Conservation (phyloP, 1,140 invertebrate species). For the Papilio glaucus region DNA sequence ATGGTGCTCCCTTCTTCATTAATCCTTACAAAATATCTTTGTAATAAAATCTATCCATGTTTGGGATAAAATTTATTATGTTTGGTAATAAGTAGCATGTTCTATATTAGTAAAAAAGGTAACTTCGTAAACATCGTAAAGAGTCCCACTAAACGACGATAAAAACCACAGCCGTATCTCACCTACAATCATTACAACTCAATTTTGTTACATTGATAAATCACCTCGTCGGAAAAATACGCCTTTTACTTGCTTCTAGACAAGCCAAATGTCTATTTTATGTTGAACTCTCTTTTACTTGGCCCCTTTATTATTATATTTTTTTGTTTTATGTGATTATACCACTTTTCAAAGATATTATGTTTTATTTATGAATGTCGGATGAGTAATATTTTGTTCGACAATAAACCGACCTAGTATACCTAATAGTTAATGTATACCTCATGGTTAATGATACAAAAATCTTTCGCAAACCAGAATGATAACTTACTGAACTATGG, state of each 20-base stretch:
- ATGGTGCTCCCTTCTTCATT: too few species aligned
- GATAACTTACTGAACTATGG: too few species aligned
- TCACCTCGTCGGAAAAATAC: not conserved
- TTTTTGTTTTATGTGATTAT: not conserved
- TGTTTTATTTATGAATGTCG: too few species aligned
- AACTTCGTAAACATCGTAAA: conserved; percentile 25
- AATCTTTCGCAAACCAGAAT: too few species aligned
- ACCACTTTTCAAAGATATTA: not conserved
- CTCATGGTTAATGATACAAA: too few species aligned
- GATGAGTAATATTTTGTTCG: too few species aligned
- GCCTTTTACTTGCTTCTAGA: conserved; percentile 15
- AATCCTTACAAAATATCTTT: not conserved
- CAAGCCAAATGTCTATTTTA: conserved; percentile 20
- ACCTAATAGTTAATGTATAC: too few species aligned
- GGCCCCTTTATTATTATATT: not conserved
- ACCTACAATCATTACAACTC: not conserved
- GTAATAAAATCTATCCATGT: not conserved
- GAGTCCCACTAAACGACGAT: not conserved
- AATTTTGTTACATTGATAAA: conserved; percentile 20
- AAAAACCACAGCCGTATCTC: conserved; percentile 5
- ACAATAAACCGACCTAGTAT: too few species aligned
- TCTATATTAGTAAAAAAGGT: not conserved
- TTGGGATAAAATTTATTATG: not conserved
- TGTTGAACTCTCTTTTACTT: not conserved
- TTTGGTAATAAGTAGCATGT: not conserved